phyloP scores from a whole-genome alignment of 2,888 invertebrate genomes.

The Caenorhabditis zanzibari region DNA sequence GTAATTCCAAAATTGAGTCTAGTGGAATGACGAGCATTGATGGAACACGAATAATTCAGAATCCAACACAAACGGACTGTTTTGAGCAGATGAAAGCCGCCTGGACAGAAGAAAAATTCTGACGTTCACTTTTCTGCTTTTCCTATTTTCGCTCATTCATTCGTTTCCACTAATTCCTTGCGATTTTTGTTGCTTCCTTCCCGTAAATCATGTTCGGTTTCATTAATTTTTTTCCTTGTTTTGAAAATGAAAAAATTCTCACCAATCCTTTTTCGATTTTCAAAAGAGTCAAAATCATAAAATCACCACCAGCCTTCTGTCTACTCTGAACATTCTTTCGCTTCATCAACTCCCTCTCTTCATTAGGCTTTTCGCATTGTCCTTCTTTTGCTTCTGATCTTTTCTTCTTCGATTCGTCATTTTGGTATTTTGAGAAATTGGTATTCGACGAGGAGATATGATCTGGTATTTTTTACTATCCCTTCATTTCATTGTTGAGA shows the following conservation, averaged over 20 bases:
- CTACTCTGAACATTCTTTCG: slow-evolving; percentile 16
- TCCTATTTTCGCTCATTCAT: background rate
- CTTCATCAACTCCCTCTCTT: background rate
- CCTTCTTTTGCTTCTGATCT: background rate
- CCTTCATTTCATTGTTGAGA: slow-evolving; percentile 46
- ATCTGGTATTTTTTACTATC: slow-evolving; percentile 55
- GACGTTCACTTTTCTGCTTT: slow-evolving; percentile 5
- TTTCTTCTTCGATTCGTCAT: slow-evolving; percentile 10
- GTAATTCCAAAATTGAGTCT: background rate
- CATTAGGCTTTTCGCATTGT: background rate
- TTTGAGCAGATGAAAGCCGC: slow-evolving; percentile 45
- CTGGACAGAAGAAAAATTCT: slow-evolving; percentile 27
- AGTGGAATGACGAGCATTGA: slow-evolving; percentile 33
- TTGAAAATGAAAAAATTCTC: slow-evolving; percentile 29
- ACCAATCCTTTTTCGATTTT: background rate
- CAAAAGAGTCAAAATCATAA: slow-evolving; percentile 7
- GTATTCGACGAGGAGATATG: background rate
- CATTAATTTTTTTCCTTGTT: slow-evolving; percentile 16
- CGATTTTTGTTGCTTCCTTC: slow-evolving; percentile 3
- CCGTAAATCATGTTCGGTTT: background rate
- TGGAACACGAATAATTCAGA: slow-evolving; percentile 19
- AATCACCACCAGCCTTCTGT: slow-evolving; percentile 2
- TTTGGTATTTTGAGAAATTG: background rate
- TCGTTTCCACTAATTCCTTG: background rate
- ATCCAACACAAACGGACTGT: slow-evolving; percentile 37